Evolutionary conservation across 2,888 invertebrate genomes (phyloP), one percentile per base, ranked within the genome.

Genomic region (Bugula neritina): DNA sequence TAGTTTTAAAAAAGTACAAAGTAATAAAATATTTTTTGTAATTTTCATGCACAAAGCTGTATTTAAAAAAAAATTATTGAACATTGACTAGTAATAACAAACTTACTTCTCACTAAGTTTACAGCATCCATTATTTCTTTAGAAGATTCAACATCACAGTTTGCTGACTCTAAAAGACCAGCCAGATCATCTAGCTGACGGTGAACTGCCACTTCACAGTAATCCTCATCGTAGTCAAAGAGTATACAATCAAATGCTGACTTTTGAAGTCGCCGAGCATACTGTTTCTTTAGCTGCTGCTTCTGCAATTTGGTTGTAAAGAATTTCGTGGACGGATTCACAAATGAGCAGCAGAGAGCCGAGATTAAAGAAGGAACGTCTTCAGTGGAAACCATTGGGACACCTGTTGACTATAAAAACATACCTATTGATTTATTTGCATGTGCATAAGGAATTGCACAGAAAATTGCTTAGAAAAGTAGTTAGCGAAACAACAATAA

Each of bases 191-290:
- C 43, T 10, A 43, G 5, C 43, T 43, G 43, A 43, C 10, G 17
- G 10, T 43, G 10, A 43, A 43, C 63, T 63, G 34, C 17, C 3
- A 13, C 34, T 2, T 5, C 2, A 3, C 29, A 31, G 34, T 31
- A 63, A 10, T 63, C 31, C 27, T 63, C 63, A 34, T 63, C 63
- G 27, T 29, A 63, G 27, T 63, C 63, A n/a, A 63, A 63, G 21
- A 63, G 34, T 31, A 63, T 5, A 27, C 29, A 63, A n/a, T 63
- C 63, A 34, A 63, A 63, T 3, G 63, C 63, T 34, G 5, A 31
- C 1, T 34, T 27, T 3, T 27, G 27, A 13, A 63, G 27, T 13
- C 13, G 25, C 3, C 10, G 5, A 13, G 31, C 27, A 34, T 63
- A 31, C 34, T 34, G 27, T 17, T 63, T 5, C 63, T 63, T 3